Conservation (phyloP, 2,888 invertebrate genomes). For the Lasius fuliginosus region DNA sequence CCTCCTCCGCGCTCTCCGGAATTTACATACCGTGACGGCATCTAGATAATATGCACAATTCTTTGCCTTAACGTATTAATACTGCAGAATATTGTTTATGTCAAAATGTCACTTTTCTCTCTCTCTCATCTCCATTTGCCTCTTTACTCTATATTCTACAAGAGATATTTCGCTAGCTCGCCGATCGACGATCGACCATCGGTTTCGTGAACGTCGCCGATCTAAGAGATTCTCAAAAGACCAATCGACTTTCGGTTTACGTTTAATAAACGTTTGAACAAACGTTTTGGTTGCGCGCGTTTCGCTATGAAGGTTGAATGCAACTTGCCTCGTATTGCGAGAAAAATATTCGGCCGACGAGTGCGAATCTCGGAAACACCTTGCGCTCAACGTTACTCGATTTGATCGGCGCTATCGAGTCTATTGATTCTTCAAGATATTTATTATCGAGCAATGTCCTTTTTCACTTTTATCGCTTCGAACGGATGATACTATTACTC, state of each 20-base stretch:
- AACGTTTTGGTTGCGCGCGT: constrained; percentile 23
- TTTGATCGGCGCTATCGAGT: constrained; percentile 21
- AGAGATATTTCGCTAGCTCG: constrained; percentile 73
- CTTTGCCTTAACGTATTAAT: constrained; percentile 83
- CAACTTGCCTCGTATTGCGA: constrained; percentile 32
- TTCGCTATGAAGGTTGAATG: constrained; percentile 16
- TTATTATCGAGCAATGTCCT: not conserved
- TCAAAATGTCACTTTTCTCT: constrained; percentile 71
- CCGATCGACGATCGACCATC: constrained; percentile 47
- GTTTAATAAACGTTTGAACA: constrained; percentile 2
- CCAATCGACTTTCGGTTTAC: constrained; percentile 9
- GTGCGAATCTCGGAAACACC: constrained; percentile 19
- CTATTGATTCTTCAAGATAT: constrained; percentile 34
- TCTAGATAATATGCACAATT: constrained; percentile 76
- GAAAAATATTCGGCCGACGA: constrained; percentile 31
- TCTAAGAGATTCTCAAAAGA: not conserved
- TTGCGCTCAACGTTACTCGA: constrained; percentile 14
- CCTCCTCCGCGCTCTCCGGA: constrained; percentile 53
- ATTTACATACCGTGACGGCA: constrained; percentile 65
- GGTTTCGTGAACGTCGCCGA: constrained; percentile 9
- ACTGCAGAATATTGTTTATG: constrained; percentile 84
- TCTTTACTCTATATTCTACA: constrained; percentile 71
- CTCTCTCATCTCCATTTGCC: constrained; percentile 24
- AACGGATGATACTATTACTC: not conserved
- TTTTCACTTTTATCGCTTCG: constrained; percentile 8